Base-by-base conservation (phyloP, 2,113 vertebrate species). In the Gavia stellata region DNA sequence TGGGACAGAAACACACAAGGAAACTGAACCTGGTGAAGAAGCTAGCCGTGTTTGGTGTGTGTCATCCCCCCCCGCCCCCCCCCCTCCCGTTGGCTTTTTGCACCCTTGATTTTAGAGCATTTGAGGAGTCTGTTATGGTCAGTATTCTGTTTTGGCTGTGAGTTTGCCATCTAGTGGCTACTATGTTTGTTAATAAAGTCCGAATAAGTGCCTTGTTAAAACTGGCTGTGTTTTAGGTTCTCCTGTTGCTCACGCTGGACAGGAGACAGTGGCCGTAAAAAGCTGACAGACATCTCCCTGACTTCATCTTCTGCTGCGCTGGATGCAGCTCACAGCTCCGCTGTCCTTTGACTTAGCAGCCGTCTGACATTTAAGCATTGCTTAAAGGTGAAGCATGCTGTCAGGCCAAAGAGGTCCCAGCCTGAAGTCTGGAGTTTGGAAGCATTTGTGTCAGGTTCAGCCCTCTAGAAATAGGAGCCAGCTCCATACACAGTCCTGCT, bases 111-210 rank as follows among this genome's bases (percentile, higher is more conserved):
- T 62, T 52, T 9, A 3, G 47, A n/a, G 81, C 49, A 9, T 28
- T 0, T 21, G 59, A 42, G 42, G 17, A 73, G 61, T 1, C 29
- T 8, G 26, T 40, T 38, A 12, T 14, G 72, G 92, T 36, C 90
- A 74, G 56, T 1, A 12, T 3, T 82, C 85, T 3, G 75, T 89
- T 87, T 20, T 14, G 96, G 47, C 96, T 91, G 55, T 86, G 91
- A 96, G 91, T 86, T 96, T 96, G 97, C 97, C 97, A 96, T 96
- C 97, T 97, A 97, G 97, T 16, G 97, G 96, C 94, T 84, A 80
- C 86, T 28, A 0, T 14, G 13, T 21, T 91, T 38, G 77, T 1
- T 56, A 10, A 4, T 18, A 14, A 83, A 34, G 88, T 16, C 90
- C 59, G 9, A 25, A 8, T 18, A 31, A 55, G 36, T 17, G 56